phyloP scores from a whole-genome alignment of 2,113 vertebrate species.

The Callopanchax toddi region DNA sequence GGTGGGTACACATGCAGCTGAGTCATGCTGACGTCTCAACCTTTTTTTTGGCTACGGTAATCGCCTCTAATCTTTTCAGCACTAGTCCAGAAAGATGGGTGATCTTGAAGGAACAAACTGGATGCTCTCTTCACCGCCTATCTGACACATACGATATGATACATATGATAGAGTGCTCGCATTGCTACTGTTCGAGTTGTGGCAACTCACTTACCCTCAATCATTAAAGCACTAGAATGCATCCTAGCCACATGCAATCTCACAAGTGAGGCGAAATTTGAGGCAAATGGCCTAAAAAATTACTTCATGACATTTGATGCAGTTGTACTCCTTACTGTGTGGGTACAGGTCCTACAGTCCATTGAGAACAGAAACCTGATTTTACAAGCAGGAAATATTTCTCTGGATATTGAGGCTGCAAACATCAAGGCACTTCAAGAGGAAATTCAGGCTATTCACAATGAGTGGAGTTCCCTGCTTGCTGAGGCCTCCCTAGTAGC shows the following conservation, averaged over 20 bases:
- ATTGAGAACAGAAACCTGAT: neutral
- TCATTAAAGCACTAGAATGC: neutral
- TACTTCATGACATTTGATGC: neutral
- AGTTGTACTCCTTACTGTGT: neutral
- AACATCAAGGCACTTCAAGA: neutral
- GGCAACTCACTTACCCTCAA: neutral
- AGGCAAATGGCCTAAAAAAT: neutral
- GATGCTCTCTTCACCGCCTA: neutral
- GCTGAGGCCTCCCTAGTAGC: neutral
- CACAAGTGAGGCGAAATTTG: neutral
- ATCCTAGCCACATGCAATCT: neutral
- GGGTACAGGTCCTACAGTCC: neutral
- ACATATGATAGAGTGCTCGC: neutral
- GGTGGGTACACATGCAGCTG: neutral
- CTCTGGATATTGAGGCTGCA: neutral
- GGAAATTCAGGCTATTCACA: neutral
- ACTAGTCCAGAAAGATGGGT: neutral
- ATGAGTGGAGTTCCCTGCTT: neutral
- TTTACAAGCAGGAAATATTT: neutral
- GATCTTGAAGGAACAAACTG: neutral
- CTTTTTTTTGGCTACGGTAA: neutral
- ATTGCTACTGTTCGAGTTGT: neutral
- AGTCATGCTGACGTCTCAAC: neutral
- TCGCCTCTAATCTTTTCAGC: neutral
- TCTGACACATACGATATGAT: too few species aligned